Conservation (phyloP, 1,140 invertebrate genomes). For the Anthonomus grandis region DNA sequence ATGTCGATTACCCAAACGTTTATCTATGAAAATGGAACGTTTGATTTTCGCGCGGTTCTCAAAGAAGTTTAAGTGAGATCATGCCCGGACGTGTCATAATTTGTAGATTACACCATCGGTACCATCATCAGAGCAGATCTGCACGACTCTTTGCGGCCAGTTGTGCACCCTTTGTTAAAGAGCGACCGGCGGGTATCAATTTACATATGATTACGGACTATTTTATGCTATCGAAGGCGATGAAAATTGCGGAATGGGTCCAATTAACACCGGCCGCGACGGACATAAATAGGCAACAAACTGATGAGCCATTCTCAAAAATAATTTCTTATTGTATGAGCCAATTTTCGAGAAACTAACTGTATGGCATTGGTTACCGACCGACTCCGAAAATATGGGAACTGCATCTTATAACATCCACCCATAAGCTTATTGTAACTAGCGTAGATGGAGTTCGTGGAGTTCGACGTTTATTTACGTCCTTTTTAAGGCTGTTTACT, state of each 20-base stretch:
- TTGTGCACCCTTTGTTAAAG: slow-evolving; percentile 20
- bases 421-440: too few species aligned
- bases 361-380: not conserved
- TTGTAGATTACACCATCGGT: slow-evolving; percentile 11
- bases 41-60: not conserved
- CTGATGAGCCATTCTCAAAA: too few species aligned
- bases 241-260: slow-evolving; percentile 26
- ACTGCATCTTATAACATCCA: too few species aligned
- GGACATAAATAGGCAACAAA: slow-evolving; percentile 8
- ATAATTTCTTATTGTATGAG: too few species aligned
- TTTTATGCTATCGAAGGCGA: slow-evolving; percentile 24
- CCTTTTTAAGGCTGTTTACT: too few species aligned
- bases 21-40: not conserved
- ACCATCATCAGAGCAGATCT: too few species aligned
- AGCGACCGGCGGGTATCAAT: slow-evolving; percentile 18
- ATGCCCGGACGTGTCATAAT: slow-evolving; percentile 19
- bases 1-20: not conserved
- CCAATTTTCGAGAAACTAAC: too few species aligned
- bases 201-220: slow-evolving; percentile 21
- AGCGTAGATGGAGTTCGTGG: too few species aligned
- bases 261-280: slow-evolving; percentile 24
- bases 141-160: slow-evolving; percentile 13
- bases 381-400: too few species aligned
- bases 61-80: slow-evolving; percentile 5
- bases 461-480: too few species aligned